Percentiles rank a stretch among this genome's conserved stretches.
These are phyloP conservation scores for Patagioenas fasciata DNA, from an alignment of 2,113 vertebrate species.

Conservation along the genomic window DNA sequence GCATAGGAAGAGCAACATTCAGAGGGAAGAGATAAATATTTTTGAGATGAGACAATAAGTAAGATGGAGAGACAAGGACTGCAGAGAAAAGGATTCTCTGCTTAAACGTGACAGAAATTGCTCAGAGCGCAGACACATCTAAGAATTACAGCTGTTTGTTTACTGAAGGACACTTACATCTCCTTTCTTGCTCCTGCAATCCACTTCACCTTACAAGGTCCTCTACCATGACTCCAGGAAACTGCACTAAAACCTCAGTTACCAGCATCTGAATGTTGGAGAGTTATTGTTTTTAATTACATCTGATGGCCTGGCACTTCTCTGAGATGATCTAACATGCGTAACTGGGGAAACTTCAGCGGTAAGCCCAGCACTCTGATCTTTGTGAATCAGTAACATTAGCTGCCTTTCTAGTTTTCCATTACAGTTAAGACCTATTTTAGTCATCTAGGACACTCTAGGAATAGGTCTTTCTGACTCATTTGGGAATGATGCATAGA, in stretches of 20 bases:
- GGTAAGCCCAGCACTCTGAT: neutral
- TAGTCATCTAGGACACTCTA: neutral
- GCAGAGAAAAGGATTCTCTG: neutral
- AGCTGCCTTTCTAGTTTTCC: neutral
- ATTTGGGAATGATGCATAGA: neutral
- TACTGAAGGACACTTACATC: neutral
- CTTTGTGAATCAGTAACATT: neutral
- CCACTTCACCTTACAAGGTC: neutral
- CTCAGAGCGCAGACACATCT: neutral
- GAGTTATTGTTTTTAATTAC: neutral
- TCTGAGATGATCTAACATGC: neutral
- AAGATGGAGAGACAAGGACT: neutral
- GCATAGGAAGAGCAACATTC: neutral
- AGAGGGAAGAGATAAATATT: neutral
- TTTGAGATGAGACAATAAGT: neutral
- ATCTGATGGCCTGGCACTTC: neutral
- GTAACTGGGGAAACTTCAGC: neutral
- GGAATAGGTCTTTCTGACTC: neutral
- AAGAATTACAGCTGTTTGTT: constrained; percentile 8
- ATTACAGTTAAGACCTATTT: neutral
- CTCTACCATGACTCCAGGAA: neutral
- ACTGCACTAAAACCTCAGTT: neutral
- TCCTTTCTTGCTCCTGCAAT: neutral
- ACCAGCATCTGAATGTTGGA: neutral
- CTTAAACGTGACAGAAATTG: neutral